A percentile compares a stretch with the other conserved stretches of the same genome.
phyloP scores from a whole-genome alignment of 2,113 vertebrate species.

The Scalopus aquaticus region DNA sequence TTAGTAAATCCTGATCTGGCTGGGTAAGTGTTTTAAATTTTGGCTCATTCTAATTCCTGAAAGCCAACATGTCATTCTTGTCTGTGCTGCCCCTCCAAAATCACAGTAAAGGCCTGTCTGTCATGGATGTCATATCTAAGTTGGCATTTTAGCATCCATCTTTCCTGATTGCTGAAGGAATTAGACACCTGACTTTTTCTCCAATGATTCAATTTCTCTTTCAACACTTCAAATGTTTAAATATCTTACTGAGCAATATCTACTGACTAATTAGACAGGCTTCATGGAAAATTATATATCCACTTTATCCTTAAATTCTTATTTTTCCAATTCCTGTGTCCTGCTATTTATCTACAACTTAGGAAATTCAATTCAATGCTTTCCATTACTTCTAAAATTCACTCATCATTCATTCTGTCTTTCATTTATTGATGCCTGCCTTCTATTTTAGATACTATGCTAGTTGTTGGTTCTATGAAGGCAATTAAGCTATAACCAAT shows the following conservation, averaged over 20 bases:
- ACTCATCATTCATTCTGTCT: neutral
- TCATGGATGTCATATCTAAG: neutral
- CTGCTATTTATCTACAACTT: slow-evolving; percentile 19
- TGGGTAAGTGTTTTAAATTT: neutral
- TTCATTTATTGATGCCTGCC: neutral
- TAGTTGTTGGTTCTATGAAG: neutral
- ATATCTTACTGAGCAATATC: neutral
- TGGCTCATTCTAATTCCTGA: neutral
- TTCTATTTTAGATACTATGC: neutral
- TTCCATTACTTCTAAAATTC: neutral
- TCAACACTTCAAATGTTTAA: neutral
- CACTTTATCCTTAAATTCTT: slow-evolving; percentile 20
- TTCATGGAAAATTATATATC: neutral
- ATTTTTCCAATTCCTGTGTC: neutral
- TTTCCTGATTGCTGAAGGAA: neutral
- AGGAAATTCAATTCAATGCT: neutral
- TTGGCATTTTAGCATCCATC: neutral
- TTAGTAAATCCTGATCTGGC: neutral
- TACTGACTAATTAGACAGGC: neutral
- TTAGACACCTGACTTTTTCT: neutral
- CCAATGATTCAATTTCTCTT: neutral
- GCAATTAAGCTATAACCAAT: neutral
- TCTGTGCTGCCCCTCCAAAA: neutral
- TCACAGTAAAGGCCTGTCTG: neutral
- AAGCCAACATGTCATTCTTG: neutral